These are phyloP conservation scores for Geococcyx californianus DNA, from an alignment of 2,113 vertebrate species.

Conservation along the genomic window DNA sequence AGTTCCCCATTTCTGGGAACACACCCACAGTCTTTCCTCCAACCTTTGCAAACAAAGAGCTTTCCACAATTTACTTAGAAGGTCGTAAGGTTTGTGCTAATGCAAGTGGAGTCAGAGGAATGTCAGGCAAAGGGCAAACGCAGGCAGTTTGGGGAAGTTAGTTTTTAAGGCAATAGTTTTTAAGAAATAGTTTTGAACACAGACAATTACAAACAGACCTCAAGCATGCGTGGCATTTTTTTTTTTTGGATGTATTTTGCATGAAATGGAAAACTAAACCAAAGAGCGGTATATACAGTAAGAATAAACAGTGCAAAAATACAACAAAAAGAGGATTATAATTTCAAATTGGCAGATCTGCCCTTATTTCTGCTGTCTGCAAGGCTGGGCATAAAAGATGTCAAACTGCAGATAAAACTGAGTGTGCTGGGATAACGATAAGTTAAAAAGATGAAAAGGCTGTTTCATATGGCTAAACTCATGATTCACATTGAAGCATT, in stretches of 20 bases:
- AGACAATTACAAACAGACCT: conserved; percentile 21
- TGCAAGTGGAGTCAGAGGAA: neutral
- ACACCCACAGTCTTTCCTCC: neutral
- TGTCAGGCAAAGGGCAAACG: neutral
- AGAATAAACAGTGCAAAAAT: neutral
- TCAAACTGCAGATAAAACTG: conserved; percentile 9
- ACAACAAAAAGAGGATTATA: neutral
- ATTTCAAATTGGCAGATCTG: neutral
- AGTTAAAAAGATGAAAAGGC: conserved; percentile 21
- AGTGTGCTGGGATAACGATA: neutral
- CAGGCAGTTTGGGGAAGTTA: neutral
- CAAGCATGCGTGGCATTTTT: neutral
- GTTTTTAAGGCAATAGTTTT: neutral
- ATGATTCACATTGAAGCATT: neutral
- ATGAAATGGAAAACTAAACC: conserved; percentile 9
- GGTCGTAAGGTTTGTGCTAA: neutral
- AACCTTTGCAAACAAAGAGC: neutral
- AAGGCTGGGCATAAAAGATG: neutral
- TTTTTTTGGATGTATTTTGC: neutral
- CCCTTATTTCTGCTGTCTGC: conserved; percentile 3
- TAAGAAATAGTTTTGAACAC: neutral
- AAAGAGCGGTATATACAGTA: neutral
- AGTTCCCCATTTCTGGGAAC: neutral
- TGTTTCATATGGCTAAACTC: neutral
- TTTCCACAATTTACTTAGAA: neutral